Evolutionary conservation across 2,113 vertebrate genomes (phyloP), one percentile per base, ranked within the genome.

Genomic region (Pontoporia blainvillei): DNA sequence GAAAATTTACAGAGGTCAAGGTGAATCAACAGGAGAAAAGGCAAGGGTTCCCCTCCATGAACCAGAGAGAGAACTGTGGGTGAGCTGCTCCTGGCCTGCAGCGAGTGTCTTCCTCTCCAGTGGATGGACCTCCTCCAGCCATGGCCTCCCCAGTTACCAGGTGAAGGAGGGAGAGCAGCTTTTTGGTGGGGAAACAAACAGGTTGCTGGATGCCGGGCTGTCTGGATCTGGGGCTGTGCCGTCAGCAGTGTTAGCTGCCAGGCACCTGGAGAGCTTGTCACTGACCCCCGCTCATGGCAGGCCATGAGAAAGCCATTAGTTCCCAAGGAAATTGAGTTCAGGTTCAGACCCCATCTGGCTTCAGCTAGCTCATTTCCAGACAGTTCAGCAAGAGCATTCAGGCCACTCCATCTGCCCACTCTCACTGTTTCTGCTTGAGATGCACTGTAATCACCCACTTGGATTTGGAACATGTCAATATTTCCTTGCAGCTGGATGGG

Each of bases 231-330:
- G 36, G 25, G 11, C 18, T 52, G 27, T n/a, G 71, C 36, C 71
- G 4, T 84, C 57, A n/a, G 34, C 44, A 59, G 27, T 36, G n/a
- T 41, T 49, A 69, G 59, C 10, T 21, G 39, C 59, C 17, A 25
- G 46, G 57, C 14, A 41, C 6, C 3, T 29, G 31, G 57, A 34
- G 23, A 72, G 1, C 39, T 64, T 39, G 11, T 34, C 54, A 61
- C 5, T 46, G 41, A 86, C 6, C 49, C 1, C 29, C 0, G 18
- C 59, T 61, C 6, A 6, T 10, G 3, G 27, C 5, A 8, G 10
- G 21, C 18, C 21, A 5, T n/a, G 6, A 31, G 34, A 46, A 76
- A 94, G 44, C 41, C 27, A 39, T 87, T 92, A 62, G 20, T 85
- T 79, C 27, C 44, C 44, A 44, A 21, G 36, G 64, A 84, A 79